Base-by-base conservation (phyloP, 1,140 invertebrate species). In the Atta texana region DNA sequence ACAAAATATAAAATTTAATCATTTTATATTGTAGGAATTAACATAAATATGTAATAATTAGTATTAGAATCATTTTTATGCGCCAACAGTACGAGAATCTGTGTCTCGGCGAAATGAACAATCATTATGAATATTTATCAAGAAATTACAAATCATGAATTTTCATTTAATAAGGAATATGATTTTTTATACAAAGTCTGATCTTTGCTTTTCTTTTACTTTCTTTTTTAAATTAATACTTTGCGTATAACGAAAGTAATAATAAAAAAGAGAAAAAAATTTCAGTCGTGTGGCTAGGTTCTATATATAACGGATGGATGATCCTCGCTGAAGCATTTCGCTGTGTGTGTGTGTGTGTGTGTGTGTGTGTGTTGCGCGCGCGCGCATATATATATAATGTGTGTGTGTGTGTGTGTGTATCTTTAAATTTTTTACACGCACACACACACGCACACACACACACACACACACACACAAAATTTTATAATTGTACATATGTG, bases 1-100 rank as follows among this genome's bases (percentile, higher is more conserved):
- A 76, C 78, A 84, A 89, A 71, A 34, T 55, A 53, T 57, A 59
- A 68, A 75, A 71, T 66, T 78, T 71, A 87, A 53, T 51, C 12
- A 28, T 85, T 75, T 31, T 7, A 61, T 10, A 76, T 78, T 14
- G n/a, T 57, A 59, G 18, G 49, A 16, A 76, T 51, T 49, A 71
- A 28, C 53, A 72, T 14, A 88, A 39, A 76, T 66, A 55, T 24
- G 31, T 63, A 21, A 53, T 71, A 61, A 75, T 63, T 53, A 82
- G 24, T 16, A 44, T 72, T 10, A 51, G 61, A 61, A 69, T 61
- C 49, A 86, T 81, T 77, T 49, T 49, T 10, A 55, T 6, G 14
- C 34, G 24, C 14, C 39, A 69, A 51, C 6, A 69, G n/a, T 3
- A 21, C 39, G 14, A 66, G 34, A 68, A 68, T 68, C n/a, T 68